These are phyloP conservation scores for Euphysa ruthae DNA, from an alignment of 30 jellyfish, hydroid and myxozoan genomes.

Conservation along the genomic window DNA sequence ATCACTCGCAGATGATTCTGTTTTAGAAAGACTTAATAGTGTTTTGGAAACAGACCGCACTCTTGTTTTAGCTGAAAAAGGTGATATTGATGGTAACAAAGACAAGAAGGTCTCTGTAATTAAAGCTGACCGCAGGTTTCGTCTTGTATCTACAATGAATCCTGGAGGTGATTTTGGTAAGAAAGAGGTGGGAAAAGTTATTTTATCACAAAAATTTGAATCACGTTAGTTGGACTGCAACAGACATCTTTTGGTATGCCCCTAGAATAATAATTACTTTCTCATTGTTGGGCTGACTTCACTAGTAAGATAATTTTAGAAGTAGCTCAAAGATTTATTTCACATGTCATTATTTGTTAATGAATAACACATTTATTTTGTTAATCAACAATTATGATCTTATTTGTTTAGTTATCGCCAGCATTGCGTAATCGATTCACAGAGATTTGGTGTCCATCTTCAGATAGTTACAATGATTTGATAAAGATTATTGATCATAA, in stretches of 20 bases:
- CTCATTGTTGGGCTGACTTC: too few species aligned
- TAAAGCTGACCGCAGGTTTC: slow-evolving; percentile 50
- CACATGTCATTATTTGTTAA: too few species aligned
- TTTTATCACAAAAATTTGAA: slow-evolving; percentile 8
- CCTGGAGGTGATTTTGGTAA: slow-evolving; percentile 99
- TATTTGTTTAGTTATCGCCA: slow-evolving; percentile 89
- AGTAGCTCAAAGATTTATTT: too few species aligned
- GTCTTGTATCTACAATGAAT: slow-evolving; percentile 90
- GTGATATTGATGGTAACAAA: slow-evolving; percentile 30
- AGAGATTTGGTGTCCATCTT: slow-evolving; percentile 96
- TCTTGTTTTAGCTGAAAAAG: slow-evolving; percentile 84
- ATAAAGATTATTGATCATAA: slow-evolving; percentile 64
- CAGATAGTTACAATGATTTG: slow-evolving; percentile 52
- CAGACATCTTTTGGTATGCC: too few species aligned
- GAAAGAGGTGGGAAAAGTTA: slow-evolving; percentile 54
- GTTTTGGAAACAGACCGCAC: slow-evolving; percentile 70
- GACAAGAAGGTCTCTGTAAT: slow-evolving; percentile 49
- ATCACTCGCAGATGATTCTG: slow-evolving; percentile 97
- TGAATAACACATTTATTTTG: too few species aligned
- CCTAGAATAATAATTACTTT: too few species aligned
- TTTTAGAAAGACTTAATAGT: slow-evolving; percentile 85
- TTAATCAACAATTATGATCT: too few species aligned
- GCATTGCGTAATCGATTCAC: slow-evolving; percentile 94
- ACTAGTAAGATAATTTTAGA: too few species aligned
- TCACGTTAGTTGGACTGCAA: too few species aligned